These are phyloP conservation scores for Protosalanx chinensis DNA, from an alignment of 2,797 vertebrate species.

Conservation along the genomic window DNA sequence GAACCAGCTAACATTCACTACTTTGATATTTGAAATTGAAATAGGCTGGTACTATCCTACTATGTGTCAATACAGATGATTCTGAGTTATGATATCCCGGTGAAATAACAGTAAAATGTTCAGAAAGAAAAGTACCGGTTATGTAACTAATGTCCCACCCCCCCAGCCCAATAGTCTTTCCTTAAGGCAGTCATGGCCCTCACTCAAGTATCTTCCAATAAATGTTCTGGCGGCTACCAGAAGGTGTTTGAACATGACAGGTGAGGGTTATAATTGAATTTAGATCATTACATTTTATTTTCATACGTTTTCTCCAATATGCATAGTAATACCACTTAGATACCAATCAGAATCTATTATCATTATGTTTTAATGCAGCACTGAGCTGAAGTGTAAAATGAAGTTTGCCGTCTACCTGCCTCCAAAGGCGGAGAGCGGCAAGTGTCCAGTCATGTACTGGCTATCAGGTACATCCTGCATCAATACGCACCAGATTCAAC, in stretches of 20 bases:
- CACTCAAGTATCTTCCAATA: constrained; percentile 89
- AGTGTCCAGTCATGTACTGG: constrained; percentile 92
- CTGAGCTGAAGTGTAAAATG: constrained; percentile 94
- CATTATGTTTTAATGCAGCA: constrained; percentile 63
- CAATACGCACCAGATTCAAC: neutral
- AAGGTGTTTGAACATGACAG: constrained; percentile 97
- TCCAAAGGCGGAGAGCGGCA: constrained; percentile 84
- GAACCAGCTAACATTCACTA: no score
- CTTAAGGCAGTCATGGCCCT: constrained; percentile 78
- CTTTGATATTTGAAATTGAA: no score
- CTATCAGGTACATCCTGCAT: constrained; percentile 79
- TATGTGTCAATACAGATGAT: no score
- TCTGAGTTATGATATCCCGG: neutral
- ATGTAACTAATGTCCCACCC: neutral
- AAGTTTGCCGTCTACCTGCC: constrained; percentile 92
- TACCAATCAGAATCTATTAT: neutral
- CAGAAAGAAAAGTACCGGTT: neutral
- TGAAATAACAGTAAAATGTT: neutral
- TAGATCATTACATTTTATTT: no score
- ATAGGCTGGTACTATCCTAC: no score
- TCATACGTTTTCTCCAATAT: neutral
- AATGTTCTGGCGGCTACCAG: constrained; percentile 89
- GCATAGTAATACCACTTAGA: neutral
- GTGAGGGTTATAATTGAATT: constrained; percentile 55
- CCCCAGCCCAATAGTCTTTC: neutral